Evolutionary conservation across 2,113 vertebrate genomes (phyloP), one percentile per base, ranked within the genome.

Genomic region (Oncorhynchus gorbuscha): DNA sequence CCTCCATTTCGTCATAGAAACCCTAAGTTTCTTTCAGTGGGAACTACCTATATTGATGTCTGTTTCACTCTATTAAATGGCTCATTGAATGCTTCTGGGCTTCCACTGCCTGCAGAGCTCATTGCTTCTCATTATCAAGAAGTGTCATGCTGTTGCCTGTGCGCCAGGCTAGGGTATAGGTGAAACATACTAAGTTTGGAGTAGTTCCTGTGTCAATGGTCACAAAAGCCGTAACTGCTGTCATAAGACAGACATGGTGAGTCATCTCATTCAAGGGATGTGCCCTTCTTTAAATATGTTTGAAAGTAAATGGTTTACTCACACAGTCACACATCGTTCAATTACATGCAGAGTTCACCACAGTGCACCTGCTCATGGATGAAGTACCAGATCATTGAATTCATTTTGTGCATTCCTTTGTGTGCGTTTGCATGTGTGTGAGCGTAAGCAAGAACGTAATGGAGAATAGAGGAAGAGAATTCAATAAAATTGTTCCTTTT

Each of bases 41-140:
- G 66, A 55, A 4, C 66, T 48, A 58, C 74, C 51, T 77, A 45
- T 72, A 80, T 81, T 71, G 77, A 82, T 72, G 80, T 66, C 69
- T 83, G 68, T 73, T 74, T 85, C 59, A 74, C 75, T 75, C 74
- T 26, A 65, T 80, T 79, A 73, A 84, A 79, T 59, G 74, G 26
- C 73, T 85, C 79, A 76, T 59, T 70, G 75, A 79, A 83, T 67
- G 72, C 69, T 67, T 58, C 39, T 61, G 79, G 58, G 14, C 65
- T 59, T 81, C 20, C 58, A 69, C 70, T 75, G 58, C 71, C 76
- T 51, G 32, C 59, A 76, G 22, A 80, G 72, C 49, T 48, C 3
- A 5, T 62, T 32, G 76, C 71, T 49, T 20, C 28, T 48, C 67
- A 8, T 67, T 78, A 45, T 48, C 28, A 12, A 6, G 20, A 59